Base-by-base conservation (phyloP, 1,140 invertebrate species). In the Leptonema lineaticorne region DNA sequence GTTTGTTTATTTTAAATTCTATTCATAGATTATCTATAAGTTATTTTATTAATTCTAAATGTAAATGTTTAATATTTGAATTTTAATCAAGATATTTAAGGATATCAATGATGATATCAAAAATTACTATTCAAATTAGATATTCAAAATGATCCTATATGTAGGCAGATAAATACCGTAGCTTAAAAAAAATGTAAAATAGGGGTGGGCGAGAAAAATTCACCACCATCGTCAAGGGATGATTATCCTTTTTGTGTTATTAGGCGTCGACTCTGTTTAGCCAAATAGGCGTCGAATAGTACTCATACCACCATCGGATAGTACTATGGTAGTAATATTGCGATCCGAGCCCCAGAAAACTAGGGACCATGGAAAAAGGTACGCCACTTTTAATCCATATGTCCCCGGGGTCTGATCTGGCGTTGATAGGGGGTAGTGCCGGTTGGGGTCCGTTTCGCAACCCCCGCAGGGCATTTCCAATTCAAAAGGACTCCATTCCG, bases 321-420 rank as follows among this genome's bases (percentile, higher is more conserved):
- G n/a, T 33, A 6, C 5, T 33, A 33, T 33, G 11, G 5, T 5
- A 33, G 30, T 33, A 33, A 6, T 5, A 6, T 2, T 4, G 37
- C 16, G 11, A 1, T 26, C 6, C 18, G 11, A 20, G 22, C 50
- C 20, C 50, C 8, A 26, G 29, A 30, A 46, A 65, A 27, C 27
- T 29, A 45, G 71, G 67, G 67, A 45, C 60, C 71, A 62, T 46
- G 22, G 56, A 70, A 70, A 70, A 73, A 69, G 71, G 68, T 73
- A 68, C 68, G 71, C 71, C 71, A 73, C 71, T 73, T 73, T 73
- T 73, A 73, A 73, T 73, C 72, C 72, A 71, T 71, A 69, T 69
- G 72, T 73, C 72, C 72, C 72, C 72, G 63, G 72, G 72, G 72
- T 62, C 72, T 73, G 72, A 73, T 73, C 72, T 67, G 45, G 63